A percentile compares a stretch with the other conserved stretches of the same genome.
phyloP scores from a whole-genome alignment of 1,140 invertebrate species.

The Musca domestica region DNA sequence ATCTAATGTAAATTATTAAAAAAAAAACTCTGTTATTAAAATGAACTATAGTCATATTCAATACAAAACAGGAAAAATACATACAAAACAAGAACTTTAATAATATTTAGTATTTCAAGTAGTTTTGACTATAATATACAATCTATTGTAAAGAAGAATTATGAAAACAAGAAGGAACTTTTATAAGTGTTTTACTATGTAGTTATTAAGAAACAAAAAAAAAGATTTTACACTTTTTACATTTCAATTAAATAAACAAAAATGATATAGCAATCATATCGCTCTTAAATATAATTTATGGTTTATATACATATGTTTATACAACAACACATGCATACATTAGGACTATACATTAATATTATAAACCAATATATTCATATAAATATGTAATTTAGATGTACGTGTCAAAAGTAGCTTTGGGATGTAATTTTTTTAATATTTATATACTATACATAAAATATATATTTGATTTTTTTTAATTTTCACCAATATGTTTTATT shows the following conservation, averaged over 20 bases:
- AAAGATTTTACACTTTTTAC: constrained; percentile 18
- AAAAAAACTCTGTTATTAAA: constrained; percentile 7
- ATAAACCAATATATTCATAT: background rate
- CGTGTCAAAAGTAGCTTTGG: too few relatives aligned
- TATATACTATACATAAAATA: too few relatives aligned
- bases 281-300: background rate
- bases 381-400: background rate
- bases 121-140: background rate
- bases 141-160: background rate
- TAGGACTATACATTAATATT: constrained; percentile 2
- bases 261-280: too few relatives aligned
- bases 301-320: background rate
- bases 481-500: too few relatives aligned
- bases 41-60: constrained; percentile 3
- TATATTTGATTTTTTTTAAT: too few relatives aligned
- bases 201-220: background rate
- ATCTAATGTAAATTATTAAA: background rate
- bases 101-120: background rate
- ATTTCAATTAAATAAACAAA: background rate
- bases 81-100: background rate
- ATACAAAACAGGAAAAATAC: constrained; percentile 4
- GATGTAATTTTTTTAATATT: too few relatives aligned
- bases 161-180: background rate
- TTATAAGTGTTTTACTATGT: constrained; percentile 18
- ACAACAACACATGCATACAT: too few relatives aligned